phyloP scores from a whole-genome alignment of 2,113 vertebrate species.

The Oncorhynchus masou region DNA sequence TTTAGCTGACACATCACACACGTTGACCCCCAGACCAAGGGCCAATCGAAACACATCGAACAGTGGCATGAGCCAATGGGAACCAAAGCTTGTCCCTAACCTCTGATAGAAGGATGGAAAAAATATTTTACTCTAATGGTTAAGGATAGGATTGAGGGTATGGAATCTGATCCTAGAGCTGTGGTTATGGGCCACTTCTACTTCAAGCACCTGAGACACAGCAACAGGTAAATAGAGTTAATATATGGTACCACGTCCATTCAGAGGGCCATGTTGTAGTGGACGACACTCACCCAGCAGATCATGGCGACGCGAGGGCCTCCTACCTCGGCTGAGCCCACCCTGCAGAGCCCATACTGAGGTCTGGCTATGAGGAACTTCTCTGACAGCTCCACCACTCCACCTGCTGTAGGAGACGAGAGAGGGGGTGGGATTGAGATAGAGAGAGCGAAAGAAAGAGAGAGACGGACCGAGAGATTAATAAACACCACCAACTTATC shows the following conservation, averaged over 20 bases:
- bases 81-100: neutral
- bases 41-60: neutral
- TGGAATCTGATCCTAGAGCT: too few relatives aligned
- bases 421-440: neutral
- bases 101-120: too few relatives aligned
- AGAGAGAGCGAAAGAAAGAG: neutral
- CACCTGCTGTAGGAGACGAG: constrained; percentile 68
- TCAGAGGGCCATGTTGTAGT: too few relatives aligned
- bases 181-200: too few relatives aligned
- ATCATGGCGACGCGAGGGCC: constrained; percentile 72
- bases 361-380: constrained; percentile 73
- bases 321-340: constrained; percentile 55
- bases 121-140: neutral
- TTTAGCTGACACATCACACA: neutral
- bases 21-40: neutral
- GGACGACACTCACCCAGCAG: constrained; percentile 75
- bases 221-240: too few relatives aligned
- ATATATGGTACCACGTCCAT: too few relatives aligned
- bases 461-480: neutral
- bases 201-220: too few relatives aligned
- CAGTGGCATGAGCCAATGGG: neutral
- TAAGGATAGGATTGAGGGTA: neutral
- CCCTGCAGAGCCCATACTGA: constrained; percentile 81
- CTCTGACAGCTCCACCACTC: constrained; percentile 72
- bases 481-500: neutral